Evolutionary conservation across 2,888 invertebrate genomes (phyloP), one percentile per base, ranked within the genome.

Genomic region (Agonum fuliginosum): DNA sequence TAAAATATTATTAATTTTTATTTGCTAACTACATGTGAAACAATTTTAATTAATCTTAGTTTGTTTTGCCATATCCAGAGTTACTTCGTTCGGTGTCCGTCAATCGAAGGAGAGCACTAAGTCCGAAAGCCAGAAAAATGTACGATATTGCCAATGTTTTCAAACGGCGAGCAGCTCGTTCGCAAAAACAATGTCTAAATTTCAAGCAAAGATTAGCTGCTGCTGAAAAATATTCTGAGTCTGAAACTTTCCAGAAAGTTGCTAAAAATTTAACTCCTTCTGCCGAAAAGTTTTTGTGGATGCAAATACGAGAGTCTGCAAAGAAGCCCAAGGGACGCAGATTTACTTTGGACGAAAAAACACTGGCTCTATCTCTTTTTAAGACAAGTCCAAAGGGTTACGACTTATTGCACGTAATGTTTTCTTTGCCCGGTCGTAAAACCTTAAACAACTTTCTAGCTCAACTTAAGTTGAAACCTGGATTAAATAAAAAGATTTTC

Each of bases 361-460:
- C 51, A 10, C 17, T 74, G 14, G 5, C 22, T 24, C 43, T 76
- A 1, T 48, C 48, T 6, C 3, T 71, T 2, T 27, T 27, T 6
- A 71, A 71, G 12, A 12, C 12, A 14, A 71, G 71, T 14, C 71
- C 71, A 6, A 71, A 71, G 22, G 24, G 14, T n/a, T 71, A n/a
- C n/a, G n/a, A n/a, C n/a, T n/a, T n/a, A n/a, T 17, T 71, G 14
- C 3, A 17, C 1, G 46, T n/a, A 30, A 51, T 71, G 19, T 71
- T 71, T 71, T 5, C 27, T 27, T 48, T 71, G 19, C 71, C 71
- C 1, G 22, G 17, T 6, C 4, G 46, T 2, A 48, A 37, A 46
- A 71, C 48, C 12, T 71, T 71, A 12, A 14, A 37, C 14, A 8
- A 10, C 12, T 48, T 71, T 19, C 27, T 48, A 24, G 14, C 20